Evolutionary conservation across 2,113 vertebrate genomes (phyloP), one percentile per base, ranked within the genome.

Genomic region (Gasterosteus aculeatus): DNA sequence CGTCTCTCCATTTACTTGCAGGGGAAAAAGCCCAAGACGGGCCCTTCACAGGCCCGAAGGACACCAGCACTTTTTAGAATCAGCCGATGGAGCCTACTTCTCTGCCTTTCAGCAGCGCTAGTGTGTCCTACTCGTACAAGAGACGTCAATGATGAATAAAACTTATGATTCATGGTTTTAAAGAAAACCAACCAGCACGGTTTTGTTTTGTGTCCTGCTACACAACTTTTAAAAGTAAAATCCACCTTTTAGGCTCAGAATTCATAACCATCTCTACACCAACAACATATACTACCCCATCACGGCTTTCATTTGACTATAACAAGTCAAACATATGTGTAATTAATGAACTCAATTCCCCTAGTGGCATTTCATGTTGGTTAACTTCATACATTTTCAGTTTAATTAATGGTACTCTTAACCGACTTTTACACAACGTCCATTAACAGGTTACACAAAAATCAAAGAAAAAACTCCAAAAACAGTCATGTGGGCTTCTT

Each of bases 11-110:
- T 91, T 93, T 87, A 59, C 83, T 83, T 87, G 88, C 89, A 90
- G 78, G 83, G 89, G 87, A 88, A 91, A 91, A 91, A 91, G 86
- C 89, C 91, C 84, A 58, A 84, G 88, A 91, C 88, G 61, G 90
- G 91, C 76, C 83, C 89, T 92, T 89, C 88, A 77, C 86, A 90
- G 89, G 83, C 84, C 89, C 88, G 56, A 92, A 91, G 89, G 89
- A 94, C 91, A 89, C 91, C 85, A 87, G 81, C 42, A 14, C 78
- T 89, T 86, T 90, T 88, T 82, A 86, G 83, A 88, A 85, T 89
- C 83, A 85, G 82, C 88, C 87, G 89, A 91, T 79, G 75, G 77
- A 84, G 70, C 73, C 86, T 81, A 62, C 72, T 86, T 91, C 76
- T 75, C 77, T 18, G 61, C 1, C 22, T 38, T 6, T 38, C 35